Percentiles rank a stretch among this genome's conserved stretches.
phyloP scores from a whole-genome alignment of 2,797 vertebrate genomes.

The Glossophaga mutica region DNA sequence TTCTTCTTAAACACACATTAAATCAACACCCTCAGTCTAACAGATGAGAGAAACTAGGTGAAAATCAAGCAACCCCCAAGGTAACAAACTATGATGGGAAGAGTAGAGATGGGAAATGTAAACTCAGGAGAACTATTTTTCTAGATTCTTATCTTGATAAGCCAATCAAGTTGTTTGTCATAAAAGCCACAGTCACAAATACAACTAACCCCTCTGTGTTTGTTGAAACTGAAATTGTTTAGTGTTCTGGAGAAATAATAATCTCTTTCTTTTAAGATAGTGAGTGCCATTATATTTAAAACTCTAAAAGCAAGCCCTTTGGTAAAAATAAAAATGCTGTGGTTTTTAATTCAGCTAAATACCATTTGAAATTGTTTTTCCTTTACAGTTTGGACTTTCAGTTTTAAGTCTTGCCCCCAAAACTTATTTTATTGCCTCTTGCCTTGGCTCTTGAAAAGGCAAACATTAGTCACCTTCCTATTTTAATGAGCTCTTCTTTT shows the following conservation, averaged over 20 bases:
- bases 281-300: background rate
- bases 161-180: background rate
- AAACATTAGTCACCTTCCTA: background rate
- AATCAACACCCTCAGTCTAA: background rate
- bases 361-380: background rate
- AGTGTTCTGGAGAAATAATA: background rate
- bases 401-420: background rate
- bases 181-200: background rate
- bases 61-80: background rate
- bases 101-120: background rate
- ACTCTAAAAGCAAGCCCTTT: background rate
- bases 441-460: background rate
- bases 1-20: slow-evolving; percentile 43
- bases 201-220: background rate
- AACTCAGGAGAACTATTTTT: background rate
- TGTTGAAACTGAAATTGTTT: background rate
- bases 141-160: background rate
- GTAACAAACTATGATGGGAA: slow-evolving; percentile 8
- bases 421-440: background rate
- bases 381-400: background rate
- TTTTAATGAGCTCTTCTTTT: slow-evolving; percentile 12
- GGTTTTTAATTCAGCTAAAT: background rate
- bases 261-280: background rate
- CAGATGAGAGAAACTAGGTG: background rate
- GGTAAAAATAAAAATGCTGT: slow-evolving; percentile 9